Conservation (phyloP, 2,797 vertebrate species). For the Squalus acanthias region DNA sequence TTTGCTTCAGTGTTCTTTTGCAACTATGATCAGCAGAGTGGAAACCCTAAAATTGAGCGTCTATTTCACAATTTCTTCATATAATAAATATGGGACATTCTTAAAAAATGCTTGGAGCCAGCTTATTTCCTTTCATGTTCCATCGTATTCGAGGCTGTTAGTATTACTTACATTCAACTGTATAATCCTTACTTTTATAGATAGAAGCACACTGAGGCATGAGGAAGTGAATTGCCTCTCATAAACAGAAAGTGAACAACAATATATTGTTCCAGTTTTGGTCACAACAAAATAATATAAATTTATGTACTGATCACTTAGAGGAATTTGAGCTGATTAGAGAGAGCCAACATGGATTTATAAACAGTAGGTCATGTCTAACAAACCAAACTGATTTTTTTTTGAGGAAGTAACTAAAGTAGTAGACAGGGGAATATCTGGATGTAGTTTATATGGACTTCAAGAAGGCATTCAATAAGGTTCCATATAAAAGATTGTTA, state of each 20-base stretch:
- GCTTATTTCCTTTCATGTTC: neutral
- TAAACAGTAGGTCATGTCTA: neutral
- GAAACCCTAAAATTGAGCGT: neutral
- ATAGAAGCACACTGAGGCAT: neutral
- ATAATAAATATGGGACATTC: neutral
- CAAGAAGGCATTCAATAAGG: neutral
- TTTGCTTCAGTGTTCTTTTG: neutral
- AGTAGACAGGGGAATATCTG: neutral
- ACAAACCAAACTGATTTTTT: neutral
- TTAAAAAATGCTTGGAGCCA: neutral
- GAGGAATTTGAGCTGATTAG: neutral
- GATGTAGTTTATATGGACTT: neutral
- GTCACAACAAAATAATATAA: neutral
- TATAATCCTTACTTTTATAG: neutral
- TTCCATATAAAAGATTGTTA: neutral
- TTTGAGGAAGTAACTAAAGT: neutral
- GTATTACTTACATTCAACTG: neutral
- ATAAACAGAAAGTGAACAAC: neutral
- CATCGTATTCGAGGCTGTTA: neutral
- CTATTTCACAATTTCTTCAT: neutral
- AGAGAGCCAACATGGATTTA: neutral
- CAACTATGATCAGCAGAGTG: neutral
- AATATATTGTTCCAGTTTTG: neutral
- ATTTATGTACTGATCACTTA: neutral
- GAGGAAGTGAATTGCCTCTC: neutral